A percentile compares a stretch with the other conserved stretches of the same genome.
Evolutionary conservation across 2,113 vertebrate species (phyloP).

Genomic region (Pelecanus crispus): DNA sequence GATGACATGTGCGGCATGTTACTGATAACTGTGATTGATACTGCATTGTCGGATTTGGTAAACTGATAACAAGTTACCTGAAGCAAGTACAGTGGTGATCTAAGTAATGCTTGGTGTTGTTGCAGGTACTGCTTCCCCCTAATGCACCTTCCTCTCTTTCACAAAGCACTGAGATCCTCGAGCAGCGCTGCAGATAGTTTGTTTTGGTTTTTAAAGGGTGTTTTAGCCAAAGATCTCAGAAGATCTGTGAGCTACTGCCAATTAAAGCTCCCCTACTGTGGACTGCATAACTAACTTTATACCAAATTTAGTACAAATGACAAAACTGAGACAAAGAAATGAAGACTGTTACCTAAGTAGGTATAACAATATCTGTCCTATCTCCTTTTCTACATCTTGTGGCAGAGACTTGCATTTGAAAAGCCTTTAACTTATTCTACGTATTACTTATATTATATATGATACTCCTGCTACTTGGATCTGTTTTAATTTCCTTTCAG

Average conservation of each 20-base stretch:
- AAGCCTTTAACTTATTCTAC: neutral
- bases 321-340: neutral
- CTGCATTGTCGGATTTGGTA: neutral
- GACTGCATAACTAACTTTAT: neutral
- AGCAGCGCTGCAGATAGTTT: neutral
- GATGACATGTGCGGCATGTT: neutral
- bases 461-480: neutral
- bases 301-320: neutral
- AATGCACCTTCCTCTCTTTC: neutral
- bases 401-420: neutral
- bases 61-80: neutral
- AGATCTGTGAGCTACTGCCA: neutral
- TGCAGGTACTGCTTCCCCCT: neutral
- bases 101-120: neutral
- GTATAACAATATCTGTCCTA: no score
- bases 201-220: neutral
- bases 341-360: neutral
- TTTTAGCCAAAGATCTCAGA: neutral
- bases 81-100: neutral
- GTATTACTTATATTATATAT: neutral
- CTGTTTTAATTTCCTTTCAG: neutral
- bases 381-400: neutral
- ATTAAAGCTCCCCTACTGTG: neutral
- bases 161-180: neutral
- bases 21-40: neutral